phyloP scores from a whole-genome alignment of 1,140 invertebrate species.

The Nixonia krombeini region DNA sequence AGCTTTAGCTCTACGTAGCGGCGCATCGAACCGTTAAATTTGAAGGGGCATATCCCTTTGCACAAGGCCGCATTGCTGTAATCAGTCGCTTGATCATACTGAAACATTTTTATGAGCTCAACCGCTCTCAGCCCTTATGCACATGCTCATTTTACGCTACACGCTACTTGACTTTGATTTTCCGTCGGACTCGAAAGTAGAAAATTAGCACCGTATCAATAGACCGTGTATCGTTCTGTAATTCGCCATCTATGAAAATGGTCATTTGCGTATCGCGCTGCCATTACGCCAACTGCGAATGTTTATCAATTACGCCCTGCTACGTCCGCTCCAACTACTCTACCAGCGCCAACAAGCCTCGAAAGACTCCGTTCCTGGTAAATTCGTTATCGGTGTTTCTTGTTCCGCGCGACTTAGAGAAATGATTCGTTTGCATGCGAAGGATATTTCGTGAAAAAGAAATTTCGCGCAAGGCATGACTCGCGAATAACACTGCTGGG shows the following conservation, averaged over 20 bases:
- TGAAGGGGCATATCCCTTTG: constrained; percentile 52
- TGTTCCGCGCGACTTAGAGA: no score
- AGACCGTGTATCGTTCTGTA: background rate
- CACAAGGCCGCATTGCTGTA: constrained; percentile 48
- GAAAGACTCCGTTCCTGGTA: no score
- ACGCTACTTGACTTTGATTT: constrained; percentile 48
- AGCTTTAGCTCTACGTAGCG: constrained; percentile 44
- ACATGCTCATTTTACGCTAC: constrained; percentile 51
- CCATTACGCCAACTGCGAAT: background rate
- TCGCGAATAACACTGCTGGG: no score
- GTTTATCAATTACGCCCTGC: background rate
- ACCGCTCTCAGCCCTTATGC: constrained; percentile 42
- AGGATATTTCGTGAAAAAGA: no score
- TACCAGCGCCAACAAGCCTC: no score
- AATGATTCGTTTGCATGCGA: no score
- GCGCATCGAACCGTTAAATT: constrained; percentile 52
- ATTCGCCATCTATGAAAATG: background rate
- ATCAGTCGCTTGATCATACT: constrained; percentile 51
- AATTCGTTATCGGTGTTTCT: no score
- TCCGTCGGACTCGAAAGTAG: constrained; percentile 29
- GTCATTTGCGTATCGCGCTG: constrained; percentile 21
- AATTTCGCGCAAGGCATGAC: no score
- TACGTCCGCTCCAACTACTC: no score
- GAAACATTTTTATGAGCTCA: constrained; percentile 48
- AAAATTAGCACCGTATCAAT: constrained; percentile 48